Evolutionary conservation across 1,140 invertebrate species (phyloP), one percentile per base, ranked within the genome.

Genomic region (Zaprionus ghesquierei): DNA sequence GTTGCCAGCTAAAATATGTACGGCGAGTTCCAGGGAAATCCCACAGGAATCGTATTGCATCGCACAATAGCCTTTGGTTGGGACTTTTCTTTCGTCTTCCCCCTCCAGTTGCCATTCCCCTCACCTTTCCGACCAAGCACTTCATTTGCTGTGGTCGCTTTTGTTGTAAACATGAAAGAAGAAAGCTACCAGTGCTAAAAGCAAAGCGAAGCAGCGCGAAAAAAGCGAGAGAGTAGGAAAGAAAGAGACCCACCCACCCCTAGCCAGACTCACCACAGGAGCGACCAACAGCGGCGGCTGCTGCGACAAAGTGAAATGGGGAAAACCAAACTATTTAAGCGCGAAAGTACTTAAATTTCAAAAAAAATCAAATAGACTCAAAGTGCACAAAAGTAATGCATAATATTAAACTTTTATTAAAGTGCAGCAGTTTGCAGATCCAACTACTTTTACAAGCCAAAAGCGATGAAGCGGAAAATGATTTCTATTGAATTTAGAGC

Each of bases 161-260:
- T 74, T 74, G 66, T 74, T 31, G 44, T 63, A 27, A 62, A 74
- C 58, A 69, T 74, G 63, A 69, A 74, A 74, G 71, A 74, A 69
- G 71, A 74, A 69, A 62, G 22, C 53, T 54, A 35, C 49, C 31
- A 59, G 49, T 5, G 12, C 27, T 50, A 38, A 56, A 60, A 49
- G 41, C 13, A 56, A 60, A 49, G 41, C 13, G 12, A 12, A 60
- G n/a, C 3, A 46, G 41, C 3, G 18, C 18, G 22, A 46, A 46
- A 41, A 3, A n/a, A 38, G n/a, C 1, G 6, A 50, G n/a, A 23
- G 9, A 25, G 5, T 5, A 31, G 50, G 31, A 10, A 41, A 4
- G 12, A 15, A n/a, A 8, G 35, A 15, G 6, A 38, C 13, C 13
- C 13, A n/a, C 35, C 33, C 33, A 4, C n/a, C 46, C 41, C 68